Conservation (phyloP, 1,140 invertebrate species). For the Apis dorsata region DNA sequence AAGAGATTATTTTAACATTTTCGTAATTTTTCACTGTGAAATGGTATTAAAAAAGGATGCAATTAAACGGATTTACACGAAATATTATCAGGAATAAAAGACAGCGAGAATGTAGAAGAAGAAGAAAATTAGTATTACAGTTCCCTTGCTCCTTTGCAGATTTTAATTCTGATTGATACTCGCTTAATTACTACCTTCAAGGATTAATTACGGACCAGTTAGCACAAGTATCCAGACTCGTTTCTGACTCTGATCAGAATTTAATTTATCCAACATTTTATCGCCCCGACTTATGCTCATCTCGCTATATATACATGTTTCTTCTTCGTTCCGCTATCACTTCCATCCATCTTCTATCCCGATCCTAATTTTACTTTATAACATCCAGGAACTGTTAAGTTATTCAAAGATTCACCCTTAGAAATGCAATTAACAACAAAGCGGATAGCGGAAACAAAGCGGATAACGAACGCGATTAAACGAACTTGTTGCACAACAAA, state of each 20-base stretch:
- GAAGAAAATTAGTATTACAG: not conserved
- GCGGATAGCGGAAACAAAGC: too few species aligned
- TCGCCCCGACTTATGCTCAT: not conserved
- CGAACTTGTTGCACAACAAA: too few species aligned
- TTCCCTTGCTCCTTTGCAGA: not conserved
- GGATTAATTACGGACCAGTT: not conserved
- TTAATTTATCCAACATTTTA: not conserved
- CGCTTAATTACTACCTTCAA: conserved; percentile 2
- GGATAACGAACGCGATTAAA: not conserved
- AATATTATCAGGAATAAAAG: too few species aligned
- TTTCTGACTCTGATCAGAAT: not conserved
- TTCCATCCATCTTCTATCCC: not conserved
- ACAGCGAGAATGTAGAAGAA: too few species aligned
- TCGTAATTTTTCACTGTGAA: too few species aligned
- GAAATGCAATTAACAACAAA: too few species aligned
- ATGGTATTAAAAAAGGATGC: too few species aligned
- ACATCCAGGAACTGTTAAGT: too few species aligned
- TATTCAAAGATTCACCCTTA: too few species aligned
- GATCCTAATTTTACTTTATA: too few species aligned
- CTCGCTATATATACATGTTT: not conserved
- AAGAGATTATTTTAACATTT: too few species aligned
- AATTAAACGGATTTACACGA: too few species aligned
- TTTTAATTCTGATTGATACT: conserved; percentile 1
- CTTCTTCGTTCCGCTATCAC: not conserved
- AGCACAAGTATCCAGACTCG: not conserved